Evolutionary conservation across 2,888 invertebrate species (phyloP), one percentile per base, ranked within the genome.

Genomic region (Eupithecia insigniata): DNA sequence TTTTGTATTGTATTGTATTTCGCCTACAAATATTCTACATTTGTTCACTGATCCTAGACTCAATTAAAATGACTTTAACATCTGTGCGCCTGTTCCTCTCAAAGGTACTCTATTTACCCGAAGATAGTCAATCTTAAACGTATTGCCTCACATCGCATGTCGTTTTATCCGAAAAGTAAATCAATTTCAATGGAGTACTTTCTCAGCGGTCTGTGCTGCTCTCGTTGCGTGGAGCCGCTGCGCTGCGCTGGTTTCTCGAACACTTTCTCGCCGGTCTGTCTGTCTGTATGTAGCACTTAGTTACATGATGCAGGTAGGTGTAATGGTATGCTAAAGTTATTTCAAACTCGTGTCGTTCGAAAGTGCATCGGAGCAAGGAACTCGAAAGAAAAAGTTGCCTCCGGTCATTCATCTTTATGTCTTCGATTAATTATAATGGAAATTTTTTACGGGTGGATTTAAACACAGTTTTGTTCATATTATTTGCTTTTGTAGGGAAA

Each of bases 191-290:
- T 14, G 55, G 55, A 55, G 12, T 14, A 55, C 66, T 64, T 64
- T 64, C 69, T 64, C 43, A 28, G 30, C n/a, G 26, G 16, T 36
- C 51, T 51, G 30, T 46, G 46, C 16, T n/a, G 30, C 18, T 46
- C 71, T 51, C 32, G 60, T 64, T 43, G 4, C 32, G 60, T 64
- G 51, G 4, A 10, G 55, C 22, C 36, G 36, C 36, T 14, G 10
- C 34, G 34, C n/a, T n/a, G n/a, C 10, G 55, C 71, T 39, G 67
- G 72, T 66, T 69, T 69, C 66, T 51, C 61, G 66, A 72, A 30
- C 72, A 72, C 72, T 72, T 72, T 72, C 72, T 69, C 69, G 72
- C 46, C 36, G 32, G 34, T 28, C 39, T n/a, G 69, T 46, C 64
- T 55, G 43, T 7, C 2, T 2, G 51, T 22, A 55, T 14, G 12